Conservation (phyloP, 2,113 vertebrate genomes). For the Tyrannus savana region DNA sequence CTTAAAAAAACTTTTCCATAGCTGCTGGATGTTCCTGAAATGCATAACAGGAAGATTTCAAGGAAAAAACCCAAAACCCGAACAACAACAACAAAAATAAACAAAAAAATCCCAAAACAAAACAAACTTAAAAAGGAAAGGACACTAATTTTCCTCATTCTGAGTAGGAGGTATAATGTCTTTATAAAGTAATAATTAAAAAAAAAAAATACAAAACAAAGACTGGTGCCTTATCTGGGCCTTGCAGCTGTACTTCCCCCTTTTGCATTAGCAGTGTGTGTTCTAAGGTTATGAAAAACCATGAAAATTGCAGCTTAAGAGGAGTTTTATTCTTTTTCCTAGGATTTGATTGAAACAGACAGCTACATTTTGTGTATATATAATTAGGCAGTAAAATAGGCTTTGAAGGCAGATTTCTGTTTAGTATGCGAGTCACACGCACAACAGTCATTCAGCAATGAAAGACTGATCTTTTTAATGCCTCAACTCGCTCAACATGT, state of each 20-base stretch:
- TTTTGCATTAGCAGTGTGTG: conserved; percentile 68
- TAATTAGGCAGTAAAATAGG: conserved; percentile 86
- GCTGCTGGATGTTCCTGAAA: conserved; percentile 61
- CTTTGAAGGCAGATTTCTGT: conserved; percentile 83
- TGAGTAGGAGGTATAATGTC: conserved; percentile 77
- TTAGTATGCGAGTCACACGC: conserved; percentile 86
- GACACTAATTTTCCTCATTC: conserved; percentile 71
- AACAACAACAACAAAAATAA: neutral
- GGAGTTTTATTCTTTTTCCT: conserved; percentile 82
- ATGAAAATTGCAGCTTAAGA: conserved; percentile 83
- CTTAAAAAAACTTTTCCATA: conserved; percentile 67
- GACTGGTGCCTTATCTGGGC: conserved; percentile 77
- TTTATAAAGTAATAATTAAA: conserved; percentile 82
- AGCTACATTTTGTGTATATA: conserved; percentile 88
- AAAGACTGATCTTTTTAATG: conserved; percentile 85
- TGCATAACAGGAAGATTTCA: conserved; percentile 34
- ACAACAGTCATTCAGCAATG: conserved; percentile 79
- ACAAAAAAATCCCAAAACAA: neutral
- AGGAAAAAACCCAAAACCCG: neutral
- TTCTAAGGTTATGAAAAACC: conserved; percentile 81
- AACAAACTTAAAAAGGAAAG: neutral
- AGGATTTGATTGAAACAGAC: conserved; percentile 84
- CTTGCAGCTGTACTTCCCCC: conserved; percentile 74
- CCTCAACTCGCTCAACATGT: conserved; percentile 78
- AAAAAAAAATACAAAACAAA: conserved; percentile 79